Conservation (phyloP, 2,888 invertebrate genomes). For the Drosophila incognita region DNA sequence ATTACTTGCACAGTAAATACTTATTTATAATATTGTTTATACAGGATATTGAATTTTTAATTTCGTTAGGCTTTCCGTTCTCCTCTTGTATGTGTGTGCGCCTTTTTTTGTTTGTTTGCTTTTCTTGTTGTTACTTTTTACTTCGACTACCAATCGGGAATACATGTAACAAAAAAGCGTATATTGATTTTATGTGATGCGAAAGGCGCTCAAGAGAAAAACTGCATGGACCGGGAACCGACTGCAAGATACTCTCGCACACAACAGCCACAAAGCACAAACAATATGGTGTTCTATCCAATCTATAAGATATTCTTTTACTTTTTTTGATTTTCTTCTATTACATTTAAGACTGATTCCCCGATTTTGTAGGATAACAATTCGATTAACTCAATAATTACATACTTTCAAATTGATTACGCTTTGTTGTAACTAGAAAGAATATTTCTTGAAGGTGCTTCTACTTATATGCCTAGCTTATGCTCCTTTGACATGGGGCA, state of each 20-base stretch:
- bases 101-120: background rate
- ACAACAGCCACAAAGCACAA: background rate
- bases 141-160: constrained; percentile 23
- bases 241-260: constrained; percentile 13
- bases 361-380: background rate
- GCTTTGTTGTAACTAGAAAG: background rate
- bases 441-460: background rate
- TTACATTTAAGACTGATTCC: background rate
- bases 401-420: background rate
- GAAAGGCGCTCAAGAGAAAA: background rate
- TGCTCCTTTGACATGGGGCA: background rate
- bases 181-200: constrained; percentile 53
- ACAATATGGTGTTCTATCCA: background rate
- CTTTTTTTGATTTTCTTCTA: background rate
- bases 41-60: constrained; percentile 80
- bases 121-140: constrained; percentile 6
- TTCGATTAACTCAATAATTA: background rate
- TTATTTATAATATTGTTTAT: constrained; percentile 75
- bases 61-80: constrained; percentile 53
- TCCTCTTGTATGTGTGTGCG: background rate
- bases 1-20: constrained; percentile 69
- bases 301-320: too few relatives aligned
- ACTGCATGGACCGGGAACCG: background rate
- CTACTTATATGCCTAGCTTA: constrained; percentile 5
- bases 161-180: constrained; percentile 12